Base-by-base conservation (phyloP, 2,888 invertebrate genomes). In the Drosophila trichaetosa region DNA sequence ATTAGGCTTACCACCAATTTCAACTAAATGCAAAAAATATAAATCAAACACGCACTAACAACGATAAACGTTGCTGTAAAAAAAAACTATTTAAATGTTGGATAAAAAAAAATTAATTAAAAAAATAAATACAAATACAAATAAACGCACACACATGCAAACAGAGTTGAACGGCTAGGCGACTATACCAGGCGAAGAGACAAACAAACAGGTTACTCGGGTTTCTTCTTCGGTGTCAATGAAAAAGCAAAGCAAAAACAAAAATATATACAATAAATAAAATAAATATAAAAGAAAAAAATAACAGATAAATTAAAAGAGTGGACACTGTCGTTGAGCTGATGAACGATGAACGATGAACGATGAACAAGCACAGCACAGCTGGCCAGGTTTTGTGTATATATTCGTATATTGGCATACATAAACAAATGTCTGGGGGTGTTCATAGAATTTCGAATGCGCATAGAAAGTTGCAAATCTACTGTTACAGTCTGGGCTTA, bases 201-300 rank as follows among this genome's bases (percentile, higher is more conserved):
- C 68, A 76, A 80, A 76, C 82, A 86, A 87, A 89, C 87, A 75
- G 87, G 87, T 87, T 89, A 81, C 90, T 88, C 90, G 81, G 74
- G 87, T 89, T 87, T 89, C 90, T 76, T 87, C 90, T 87, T 83
- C 84, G 82, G 66, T 89, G 88, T 87, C 87, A 89, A 87, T 89
- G 88, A 87, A 89, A 86, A 82, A 76, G 63, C 63, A 64, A 64
- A 76, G 52, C 52, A 53, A 66, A 68, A 54, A 62, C 67, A 62
- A 67, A 51, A 6, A 36, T 1, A n/a, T n/a, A 53, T 34, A 21
- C 51, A 62, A 68, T 68, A 72, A 63, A 61, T 67, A 38, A 79
- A 57, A 52, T 60, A 61, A 72, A 62, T 49, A 54, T 27, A n/a
- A n/a, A 40, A 10, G 13, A 46, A 24, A 46, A 21, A 83, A 71